phyloP scores from a whole-genome alignment of 2,797 vertebrate species.

The Falco naumanni region DNA sequence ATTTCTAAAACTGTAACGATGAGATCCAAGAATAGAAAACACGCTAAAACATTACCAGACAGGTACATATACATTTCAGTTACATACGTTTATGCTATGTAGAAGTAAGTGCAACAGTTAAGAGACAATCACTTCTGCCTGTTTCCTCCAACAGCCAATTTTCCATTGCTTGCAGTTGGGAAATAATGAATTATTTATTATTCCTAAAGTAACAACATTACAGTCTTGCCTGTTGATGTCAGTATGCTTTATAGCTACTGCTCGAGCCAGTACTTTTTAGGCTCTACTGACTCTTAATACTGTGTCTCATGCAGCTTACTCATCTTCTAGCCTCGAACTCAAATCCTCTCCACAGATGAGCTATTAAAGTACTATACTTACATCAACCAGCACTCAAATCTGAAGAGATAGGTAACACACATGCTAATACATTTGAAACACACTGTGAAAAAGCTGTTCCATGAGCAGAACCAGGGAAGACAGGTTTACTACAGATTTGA shows the following conservation, averaged over 20 bases:
- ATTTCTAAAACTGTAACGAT: neutral
- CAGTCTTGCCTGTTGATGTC: neutral
- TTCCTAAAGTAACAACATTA: neutral
- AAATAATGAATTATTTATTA: neutral
- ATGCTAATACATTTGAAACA: neutral
- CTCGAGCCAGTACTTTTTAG: neutral
- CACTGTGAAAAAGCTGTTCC: neutral
- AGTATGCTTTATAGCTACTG: fast-evolving
- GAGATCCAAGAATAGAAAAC: neutral
- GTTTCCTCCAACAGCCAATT: neutral
- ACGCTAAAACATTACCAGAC: neutral
- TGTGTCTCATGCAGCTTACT: neutral
- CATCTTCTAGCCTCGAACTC: neutral
- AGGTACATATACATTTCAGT: fast-evolving
- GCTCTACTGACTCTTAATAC: neutral
- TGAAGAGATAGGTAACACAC: neutral
- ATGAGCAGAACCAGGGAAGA: neutral
- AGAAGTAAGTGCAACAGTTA: neutral
- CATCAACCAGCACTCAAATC: neutral
- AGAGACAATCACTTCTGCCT: neutral
- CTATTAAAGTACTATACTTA: neutral
- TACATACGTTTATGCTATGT: neutral
- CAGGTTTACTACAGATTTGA: neutral
- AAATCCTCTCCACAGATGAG: neutral
- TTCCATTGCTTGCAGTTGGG: neutral